Percentiles rank a stretch among this genome's conserved stretches.
These are phyloP conservation scores for Plebejus argus DNA, from an alignment of 2,888 invertebrate species.

Conservation along the genomic window DNA sequence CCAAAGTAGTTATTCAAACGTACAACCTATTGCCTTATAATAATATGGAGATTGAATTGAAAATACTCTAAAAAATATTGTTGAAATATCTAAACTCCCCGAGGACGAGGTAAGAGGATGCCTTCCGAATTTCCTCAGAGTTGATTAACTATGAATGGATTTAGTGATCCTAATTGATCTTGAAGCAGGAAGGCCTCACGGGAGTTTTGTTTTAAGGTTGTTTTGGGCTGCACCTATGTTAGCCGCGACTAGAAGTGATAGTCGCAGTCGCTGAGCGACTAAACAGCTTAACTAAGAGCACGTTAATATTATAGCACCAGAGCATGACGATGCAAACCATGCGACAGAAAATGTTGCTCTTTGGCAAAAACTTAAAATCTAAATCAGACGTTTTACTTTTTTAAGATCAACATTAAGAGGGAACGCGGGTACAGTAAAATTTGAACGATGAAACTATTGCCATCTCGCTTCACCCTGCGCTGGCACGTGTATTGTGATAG, in stretches of 20 bases:
- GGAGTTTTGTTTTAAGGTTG: conserved; percentile 44
- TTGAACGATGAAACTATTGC: too few relatives aligned
- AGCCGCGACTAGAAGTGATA: neutral
- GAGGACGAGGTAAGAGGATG: neutral
- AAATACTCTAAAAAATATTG: neutral
- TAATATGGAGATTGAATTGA: neutral
- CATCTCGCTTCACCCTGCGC: too few relatives aligned
- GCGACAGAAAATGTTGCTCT: too few relatives aligned
- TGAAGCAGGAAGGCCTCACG: conserved; percentile 38
- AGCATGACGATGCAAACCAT: too few relatives aligned
- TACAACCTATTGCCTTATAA: neutral
- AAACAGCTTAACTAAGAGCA: neutral
- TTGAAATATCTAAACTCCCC: neutral
- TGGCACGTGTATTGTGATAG: too few relatives aligned
- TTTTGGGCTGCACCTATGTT: conserved; percentile 36
- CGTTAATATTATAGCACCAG: too few relatives aligned
- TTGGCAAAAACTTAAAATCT: too few relatives aligned
- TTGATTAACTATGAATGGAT: conserved; percentile 36
- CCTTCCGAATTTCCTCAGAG: conserved; percentile 22
- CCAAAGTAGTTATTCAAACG: neutral
- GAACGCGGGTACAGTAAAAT: too few relatives aligned
- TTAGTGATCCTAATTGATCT: conserved; percentile 43
- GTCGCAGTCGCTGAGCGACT: neutral
- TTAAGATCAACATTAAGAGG: too few relatives aligned
- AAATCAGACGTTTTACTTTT: too few relatives aligned